These are phyloP conservation scores for Macroramphosus scolopax DNA, from an alignment of 2,797 vertebrate species.

Conservation along the genomic window DNA sequence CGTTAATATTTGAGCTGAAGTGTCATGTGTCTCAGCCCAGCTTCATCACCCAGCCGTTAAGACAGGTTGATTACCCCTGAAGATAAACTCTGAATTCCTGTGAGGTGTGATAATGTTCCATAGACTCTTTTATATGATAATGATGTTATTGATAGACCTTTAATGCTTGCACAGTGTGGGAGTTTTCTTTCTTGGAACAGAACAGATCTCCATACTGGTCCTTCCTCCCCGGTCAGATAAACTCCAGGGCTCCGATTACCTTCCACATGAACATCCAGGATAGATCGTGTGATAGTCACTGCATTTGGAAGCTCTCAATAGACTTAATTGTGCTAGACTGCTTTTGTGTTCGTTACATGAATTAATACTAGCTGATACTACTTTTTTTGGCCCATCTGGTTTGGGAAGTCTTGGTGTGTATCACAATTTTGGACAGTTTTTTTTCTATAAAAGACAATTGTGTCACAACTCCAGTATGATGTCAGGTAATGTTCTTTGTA, in stretches of 20 bases:
- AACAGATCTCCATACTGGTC: conserved; percentile 18
- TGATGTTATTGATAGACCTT: conserved; percentile 7
- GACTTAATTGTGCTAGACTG: no score
- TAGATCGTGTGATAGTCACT: neutral
- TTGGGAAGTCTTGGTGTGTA: no score
- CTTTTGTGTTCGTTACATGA: no score
- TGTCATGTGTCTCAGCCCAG: no score
- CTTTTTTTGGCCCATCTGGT: neutral
- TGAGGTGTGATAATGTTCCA: conserved; percentile 40
- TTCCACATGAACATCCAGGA: conserved; percentile 7
- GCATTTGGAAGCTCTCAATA: no score
- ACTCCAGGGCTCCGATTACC: conserved; percentile 36
- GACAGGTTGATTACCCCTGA: conserved; percentile 14
- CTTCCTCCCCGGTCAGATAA: conserved; percentile 34
- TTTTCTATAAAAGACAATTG: no score
- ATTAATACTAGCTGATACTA: no score
- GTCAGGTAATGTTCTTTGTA: no score
- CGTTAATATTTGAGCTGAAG: no score
- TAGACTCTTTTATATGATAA: conserved; percentile 13
- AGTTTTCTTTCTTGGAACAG: conserved; percentile 2
- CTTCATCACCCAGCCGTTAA: neutral
- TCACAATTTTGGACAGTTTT: no score
- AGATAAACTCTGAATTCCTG: conserved; percentile 18
- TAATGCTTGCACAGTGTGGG: neutral
- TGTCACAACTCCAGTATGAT: no score